These are phyloP conservation scores for Melipona bicolor DNA, from an alignment of 2,888 invertebrate species.

Conservation along the genomic window DNA sequence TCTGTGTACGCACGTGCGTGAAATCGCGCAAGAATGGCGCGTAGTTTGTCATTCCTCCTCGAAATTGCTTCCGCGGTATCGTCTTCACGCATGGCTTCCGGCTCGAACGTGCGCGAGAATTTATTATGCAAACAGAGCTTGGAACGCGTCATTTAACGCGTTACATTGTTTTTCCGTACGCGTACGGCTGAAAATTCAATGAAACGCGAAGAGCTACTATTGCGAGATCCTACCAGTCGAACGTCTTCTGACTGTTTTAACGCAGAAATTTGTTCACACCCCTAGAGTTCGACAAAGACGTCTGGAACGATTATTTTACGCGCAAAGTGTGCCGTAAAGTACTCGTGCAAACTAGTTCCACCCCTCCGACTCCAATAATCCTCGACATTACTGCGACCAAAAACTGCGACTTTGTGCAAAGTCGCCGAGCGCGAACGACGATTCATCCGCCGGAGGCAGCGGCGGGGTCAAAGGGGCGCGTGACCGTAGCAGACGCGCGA, in stretches of 20 bases:
- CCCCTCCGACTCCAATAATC: background rate
- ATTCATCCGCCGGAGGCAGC: background rate
- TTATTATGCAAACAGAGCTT: conserved; percentile 24
- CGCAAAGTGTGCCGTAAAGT: too few relatives aligned
- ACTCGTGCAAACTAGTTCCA: background rate
- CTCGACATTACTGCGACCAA: background rate
- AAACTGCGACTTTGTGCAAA: background rate
- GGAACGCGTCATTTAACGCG: conserved; percentile 6
- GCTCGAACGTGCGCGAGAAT: conserved; percentile 16
- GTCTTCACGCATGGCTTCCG: conserved; percentile 34
- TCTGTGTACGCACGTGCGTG: conserved; percentile 48
- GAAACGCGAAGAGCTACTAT: background rate
- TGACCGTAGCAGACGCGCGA: background rate
- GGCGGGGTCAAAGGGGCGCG: background rate
- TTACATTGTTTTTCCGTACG: too few relatives aligned
- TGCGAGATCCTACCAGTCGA: background rate
- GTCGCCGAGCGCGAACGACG: background rate
- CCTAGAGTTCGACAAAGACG: too few relatives aligned
- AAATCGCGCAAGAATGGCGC: conserved; percentile 37
- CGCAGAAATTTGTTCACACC: too few relatives aligned
- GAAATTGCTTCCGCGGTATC: conserved; percentile 56
- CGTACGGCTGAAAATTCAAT: background rate
- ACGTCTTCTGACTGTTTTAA: too few relatives aligned
- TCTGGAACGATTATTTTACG: too few relatives aligned
- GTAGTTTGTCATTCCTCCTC: conserved; percentile 46